A percentile compares a stretch with the other conserved stretches of the same genome.
phyloP scores from a whole-genome alignment of 1,140 invertebrate species.

The Mylabris phalerata region DNA sequence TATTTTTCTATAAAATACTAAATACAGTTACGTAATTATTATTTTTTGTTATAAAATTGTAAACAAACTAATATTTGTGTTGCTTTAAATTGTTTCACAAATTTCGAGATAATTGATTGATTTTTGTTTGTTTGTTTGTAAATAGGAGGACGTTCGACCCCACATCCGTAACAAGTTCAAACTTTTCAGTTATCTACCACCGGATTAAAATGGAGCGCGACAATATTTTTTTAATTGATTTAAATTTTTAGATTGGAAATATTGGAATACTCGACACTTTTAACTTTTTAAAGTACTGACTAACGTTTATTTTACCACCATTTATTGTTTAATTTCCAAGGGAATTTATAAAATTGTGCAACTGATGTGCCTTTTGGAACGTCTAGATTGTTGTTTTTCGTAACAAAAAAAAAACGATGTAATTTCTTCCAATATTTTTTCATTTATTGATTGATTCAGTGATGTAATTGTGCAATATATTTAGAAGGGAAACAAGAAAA shows the following conservation, averaged over 20 bases:
- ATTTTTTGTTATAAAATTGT: too few species aligned
- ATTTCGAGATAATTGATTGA: conserved; percentile 5
- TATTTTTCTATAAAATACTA: not conserved
- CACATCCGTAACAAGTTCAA: conserved; percentile 84
- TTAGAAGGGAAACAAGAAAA: too few species aligned
- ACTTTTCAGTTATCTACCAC: conserved; percentile 80
- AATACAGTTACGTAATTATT: too few species aligned
- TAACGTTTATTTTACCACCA: conserved; percentile 19
- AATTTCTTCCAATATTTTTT: not conserved
- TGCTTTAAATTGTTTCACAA: not conserved
- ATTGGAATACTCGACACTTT: too few species aligned
- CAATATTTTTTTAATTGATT: conserved; percentile 17
- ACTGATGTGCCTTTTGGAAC: conserved; percentile 21
- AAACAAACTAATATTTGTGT: too few species aligned
- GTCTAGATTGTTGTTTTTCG: not conserved
- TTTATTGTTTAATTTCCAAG: not conserved
- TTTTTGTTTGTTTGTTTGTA: conserved; percentile 37
- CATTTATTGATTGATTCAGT: not conserved
- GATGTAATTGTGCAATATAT: too few species aligned
- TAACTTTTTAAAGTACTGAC: conserved; percentile 30
- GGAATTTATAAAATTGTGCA: conserved; percentile 8
- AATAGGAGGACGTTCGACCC: conserved; percentile 88
- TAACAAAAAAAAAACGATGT: not conserved
- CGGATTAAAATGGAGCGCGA: conserved; percentile 55
- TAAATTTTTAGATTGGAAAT: too few species aligned